phyloP scores from a whole-genome alignment of 2,888 invertebrate genomes.

The Nycteola revayana region DNA sequence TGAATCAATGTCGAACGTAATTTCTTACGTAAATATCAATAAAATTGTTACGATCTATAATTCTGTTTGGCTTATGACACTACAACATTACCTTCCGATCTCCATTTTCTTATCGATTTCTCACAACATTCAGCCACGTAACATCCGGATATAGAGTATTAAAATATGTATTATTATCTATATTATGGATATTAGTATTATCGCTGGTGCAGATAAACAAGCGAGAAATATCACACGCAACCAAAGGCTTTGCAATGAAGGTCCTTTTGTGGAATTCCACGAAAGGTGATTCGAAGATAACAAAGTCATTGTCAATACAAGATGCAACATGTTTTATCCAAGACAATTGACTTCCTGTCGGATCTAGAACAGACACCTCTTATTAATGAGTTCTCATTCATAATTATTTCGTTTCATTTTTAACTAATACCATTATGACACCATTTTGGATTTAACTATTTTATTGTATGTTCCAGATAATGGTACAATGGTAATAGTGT shows the following conservation, averaged over 20 bases:
- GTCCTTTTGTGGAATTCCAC: slow-evolving; percentile 30
- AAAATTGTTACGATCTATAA: too few relatives aligned
- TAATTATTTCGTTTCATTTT: slow-evolving; percentile 2
- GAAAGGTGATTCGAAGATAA: slow-evolving; percentile 25
- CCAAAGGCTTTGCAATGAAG: slow-evolving; percentile 8
- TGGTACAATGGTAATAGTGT: too few relatives aligned
- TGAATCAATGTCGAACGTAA: too few relatives aligned
- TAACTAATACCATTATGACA: slow-evolving; percentile 4
- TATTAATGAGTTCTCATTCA: slow-evolving; percentile 12
- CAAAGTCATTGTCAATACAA: slow-evolving; percentile 22
- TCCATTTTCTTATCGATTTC: slow-evolving; percentile 1
- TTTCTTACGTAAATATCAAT: too few relatives aligned
- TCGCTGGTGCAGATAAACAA: slow-evolving; percentile 32
- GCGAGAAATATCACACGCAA: slow-evolving; percentile 44
- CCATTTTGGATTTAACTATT: not conserved
- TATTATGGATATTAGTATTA: slow-evolving; percentile 16
- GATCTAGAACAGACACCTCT: slow-evolving; percentile 6
- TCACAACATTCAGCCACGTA: not conserved
- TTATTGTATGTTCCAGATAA: not conserved
- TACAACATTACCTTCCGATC: not conserved
- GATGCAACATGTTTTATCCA: slow-evolving; percentile 19
- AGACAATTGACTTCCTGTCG: slow-evolving; percentile 22
- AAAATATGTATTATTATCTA: slow-evolving; percentile 9
- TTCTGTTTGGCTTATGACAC: too few relatives aligned
- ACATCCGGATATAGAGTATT: slow-evolving; percentile 13